Evolutionary conservation across 2,113 vertebrate species (phyloP), one percentile per base, ranked within the genome.

Genomic region (Plestiodon gilberti): DNA sequence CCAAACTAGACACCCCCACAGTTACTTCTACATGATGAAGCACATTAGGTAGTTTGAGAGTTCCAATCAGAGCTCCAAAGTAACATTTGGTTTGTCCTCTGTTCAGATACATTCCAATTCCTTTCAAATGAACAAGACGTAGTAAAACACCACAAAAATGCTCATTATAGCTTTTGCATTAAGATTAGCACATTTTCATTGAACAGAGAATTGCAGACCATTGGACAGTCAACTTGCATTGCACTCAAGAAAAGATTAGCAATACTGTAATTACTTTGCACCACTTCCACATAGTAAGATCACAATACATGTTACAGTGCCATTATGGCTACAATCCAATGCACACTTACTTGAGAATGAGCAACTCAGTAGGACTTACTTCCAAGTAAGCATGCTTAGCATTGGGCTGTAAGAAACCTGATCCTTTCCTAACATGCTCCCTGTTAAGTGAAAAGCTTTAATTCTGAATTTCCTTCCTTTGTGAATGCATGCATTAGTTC

Each of bases 401-500:
- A 70, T 23, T 43, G 11, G 13, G 30, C 33, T 35, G 78, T 87
- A 61, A 86, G 77, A 78, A 38, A 90, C 86, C 81, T 90, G 86
- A 92, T 93, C 91, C 89, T 93, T 93, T 64, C 48, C 89, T 88
- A 95, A 92, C 81, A 84, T 82, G 84, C 82, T 84, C 76, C 83
- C 78, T 15, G 5, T 78, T 93, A 88, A 95, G 94, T 94, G 90
- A 96, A 96, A 71, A 96, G 92, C 92, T 90, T 86, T 94, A 94
- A 96, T 96, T 96, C 89, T 94, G 94, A 96, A 95, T 95, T 97
- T 96, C 95, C 96, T 96, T 95, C 94, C 93, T 96, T 94, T 96
- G 95, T 93, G 90, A 95, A 67, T 89, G 78, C 90, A 92, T 92
- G 91, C 92, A 85, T 91, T 95, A 95, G 93, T 93, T 90, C 94